A percentile compares a stretch with the other conserved stretches of the same genome.
phyloP scores from a whole-genome alignment of 2,113 vertebrate species.

The Rutilus rutilus region DNA sequence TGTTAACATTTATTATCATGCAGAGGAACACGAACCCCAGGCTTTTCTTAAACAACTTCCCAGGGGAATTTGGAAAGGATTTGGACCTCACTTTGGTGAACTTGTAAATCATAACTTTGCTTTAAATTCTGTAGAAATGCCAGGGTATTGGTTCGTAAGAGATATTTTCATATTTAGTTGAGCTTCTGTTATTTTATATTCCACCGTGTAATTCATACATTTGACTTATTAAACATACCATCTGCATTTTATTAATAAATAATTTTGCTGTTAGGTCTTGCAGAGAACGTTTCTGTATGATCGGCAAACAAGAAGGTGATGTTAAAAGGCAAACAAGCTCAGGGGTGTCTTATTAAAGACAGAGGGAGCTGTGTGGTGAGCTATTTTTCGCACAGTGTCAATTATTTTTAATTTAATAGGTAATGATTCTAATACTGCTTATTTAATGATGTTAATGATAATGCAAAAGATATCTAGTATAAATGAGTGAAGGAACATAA shows the following conservation, averaged over 20 bases:
- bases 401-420: not conserved
- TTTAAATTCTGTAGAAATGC: not conserved
- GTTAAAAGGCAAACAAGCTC: not conserved
- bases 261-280: not conserved
- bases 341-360: not conserved
- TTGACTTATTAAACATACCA: not conserved
- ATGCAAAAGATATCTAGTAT: too few species aligned
- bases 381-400: not conserved
- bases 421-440: not conserved
- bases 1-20: not conserved
- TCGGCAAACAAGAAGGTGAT: not conserved
- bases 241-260: not conserved
- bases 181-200: not conserved
- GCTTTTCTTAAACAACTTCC: not conserved
- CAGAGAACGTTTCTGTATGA: not conserved
- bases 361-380: not conserved
- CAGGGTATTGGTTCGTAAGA: not conserved
- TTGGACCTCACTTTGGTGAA: not conserved
- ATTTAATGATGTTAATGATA: not conserved
- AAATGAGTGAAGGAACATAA: not conserved
- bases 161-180: not conserved
- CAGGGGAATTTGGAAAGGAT: not conserved
- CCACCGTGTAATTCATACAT: not conserved
- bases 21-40: not conserved
- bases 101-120: not conserved